A percentile compares a stretch with the other conserved stretches of the same genome.
phyloP scores from a whole-genome alignment of 2,888 invertebrate genomes.

The Drepana falcataria region DNA sequence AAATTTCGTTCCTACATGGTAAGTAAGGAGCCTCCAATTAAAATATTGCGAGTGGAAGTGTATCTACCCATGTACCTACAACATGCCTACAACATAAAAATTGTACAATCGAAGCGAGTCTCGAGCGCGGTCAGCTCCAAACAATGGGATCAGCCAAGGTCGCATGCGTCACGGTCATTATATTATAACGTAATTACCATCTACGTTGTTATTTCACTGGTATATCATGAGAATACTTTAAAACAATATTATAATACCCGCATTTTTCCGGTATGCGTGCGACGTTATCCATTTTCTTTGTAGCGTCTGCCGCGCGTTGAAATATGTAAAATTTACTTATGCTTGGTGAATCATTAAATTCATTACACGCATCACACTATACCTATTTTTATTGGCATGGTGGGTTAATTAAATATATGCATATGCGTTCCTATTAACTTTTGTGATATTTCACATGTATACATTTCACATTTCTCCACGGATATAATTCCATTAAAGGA shows the following conservation, averaged over 20 bases:
- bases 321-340: no score
- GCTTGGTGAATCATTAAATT: no score
- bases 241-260: background rate
- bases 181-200: slow-evolving; percentile 65
- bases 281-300: no score
- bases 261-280: background rate
- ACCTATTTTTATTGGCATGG: no score
- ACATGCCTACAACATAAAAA: background rate
- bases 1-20: no score
- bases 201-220: slow-evolving; percentile 28
- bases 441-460: no score
- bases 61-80: background rate
- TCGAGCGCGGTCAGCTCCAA: slow-evolving; percentile 39
- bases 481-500: no score
- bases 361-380: no score
- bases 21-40: background rate
- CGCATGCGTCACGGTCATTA: slow-evolving; percentile 59
- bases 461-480: no score
- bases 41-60: background rate
- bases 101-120: slow-evolving; percentile 24
- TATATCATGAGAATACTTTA: background rate
- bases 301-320: no score
- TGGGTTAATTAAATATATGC: no score
- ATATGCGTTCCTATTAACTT: no score
- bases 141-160: slow-evolving; percentile 72